These are phyloP conservation scores for Mystacides longicornis DNA, from an alignment of 2,888 invertebrate species.

Conservation along the genomic window DNA sequence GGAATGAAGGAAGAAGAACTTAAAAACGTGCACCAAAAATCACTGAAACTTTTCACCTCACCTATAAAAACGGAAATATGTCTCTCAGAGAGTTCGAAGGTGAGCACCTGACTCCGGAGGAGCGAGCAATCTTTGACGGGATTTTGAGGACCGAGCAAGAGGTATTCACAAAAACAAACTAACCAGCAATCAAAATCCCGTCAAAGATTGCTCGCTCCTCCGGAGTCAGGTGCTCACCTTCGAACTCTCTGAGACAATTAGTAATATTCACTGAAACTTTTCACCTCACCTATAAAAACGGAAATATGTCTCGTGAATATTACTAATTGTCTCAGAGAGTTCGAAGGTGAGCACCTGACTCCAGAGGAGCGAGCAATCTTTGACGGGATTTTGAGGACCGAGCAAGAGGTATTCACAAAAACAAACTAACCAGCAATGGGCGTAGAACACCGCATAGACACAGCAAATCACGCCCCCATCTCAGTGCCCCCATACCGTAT, in stretches of 20 bases:
- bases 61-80: no score
- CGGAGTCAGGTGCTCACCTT: no score
- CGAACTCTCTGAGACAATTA: neutral
- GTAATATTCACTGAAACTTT: neutral
- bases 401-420: neutral
- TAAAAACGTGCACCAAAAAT: neutral
- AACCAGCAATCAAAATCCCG: no score
- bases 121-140: no score
- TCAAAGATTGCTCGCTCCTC: no score
- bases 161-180: neutral
- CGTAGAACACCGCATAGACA: conserved; percentile 29
- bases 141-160: neutral
- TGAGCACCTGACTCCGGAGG: no score
- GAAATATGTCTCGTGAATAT: neutral
- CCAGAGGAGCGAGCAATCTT: no score
- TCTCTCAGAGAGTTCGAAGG: no score
- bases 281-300: neutral
- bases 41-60: neutral
- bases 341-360: no score
- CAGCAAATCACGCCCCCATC: conserved; percentile 29
- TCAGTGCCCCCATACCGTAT: conserved; percentile 31
- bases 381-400: neutral
- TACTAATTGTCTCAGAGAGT: no score
- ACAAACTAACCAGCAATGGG: neutral
- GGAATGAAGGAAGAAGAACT: neutral